These are phyloP conservation scores for Autographa pulchrina DNA, from an alignment of 2,888 invertebrate species.

Conservation along the genomic window DNA sequence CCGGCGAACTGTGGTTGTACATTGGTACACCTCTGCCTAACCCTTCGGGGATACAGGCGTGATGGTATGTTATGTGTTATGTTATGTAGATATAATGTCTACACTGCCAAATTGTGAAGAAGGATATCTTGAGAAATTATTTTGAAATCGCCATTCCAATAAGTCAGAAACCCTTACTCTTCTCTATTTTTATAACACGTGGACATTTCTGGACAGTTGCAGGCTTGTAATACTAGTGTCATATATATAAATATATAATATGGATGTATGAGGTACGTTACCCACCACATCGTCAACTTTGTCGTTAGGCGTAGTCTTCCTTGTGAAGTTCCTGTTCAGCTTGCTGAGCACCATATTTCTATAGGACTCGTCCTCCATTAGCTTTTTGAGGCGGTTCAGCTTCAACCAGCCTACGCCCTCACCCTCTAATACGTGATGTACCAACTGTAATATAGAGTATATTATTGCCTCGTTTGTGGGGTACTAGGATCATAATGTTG, in stretches of 20 bases:
- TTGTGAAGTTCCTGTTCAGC: slow-evolving; percentile 97
- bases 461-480: neutral
- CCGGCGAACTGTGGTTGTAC: too few relatives aligned
- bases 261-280: slow-evolving; percentile 17
- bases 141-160: too few relatives aligned
- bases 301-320: slow-evolving; percentile 98
- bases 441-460: slow-evolving; percentile 85
- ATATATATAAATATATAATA: neutral
- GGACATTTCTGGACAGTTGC: neutral
- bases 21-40: too few relatives aligned
- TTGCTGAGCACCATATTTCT: slow-evolving; percentile 98
- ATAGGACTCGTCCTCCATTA: slow-evolving; percentile 99
- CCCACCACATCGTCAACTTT: slow-evolving; percentile 99
- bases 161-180: too few relatives aligned
- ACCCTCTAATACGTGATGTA: slow-evolving; percentile 95
- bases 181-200: too few relatives aligned
- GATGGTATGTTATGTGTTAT: too few relatives aligned
- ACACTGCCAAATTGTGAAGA: too few relatives aligned
- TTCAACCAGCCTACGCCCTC: slow-evolving; percentile 99
- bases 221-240: neutral
- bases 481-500: neutral
- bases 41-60: too few relatives aligned
- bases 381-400: slow-evolving; percentile 96
- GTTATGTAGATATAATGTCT: too few relatives aligned
- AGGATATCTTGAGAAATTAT: too few relatives aligned